A percentile compares a stretch with the other conserved stretches of the same genome.
Conservation (phyloP, 2,888 invertebrate genomes). For the Thelaira solivaga region DNA sequence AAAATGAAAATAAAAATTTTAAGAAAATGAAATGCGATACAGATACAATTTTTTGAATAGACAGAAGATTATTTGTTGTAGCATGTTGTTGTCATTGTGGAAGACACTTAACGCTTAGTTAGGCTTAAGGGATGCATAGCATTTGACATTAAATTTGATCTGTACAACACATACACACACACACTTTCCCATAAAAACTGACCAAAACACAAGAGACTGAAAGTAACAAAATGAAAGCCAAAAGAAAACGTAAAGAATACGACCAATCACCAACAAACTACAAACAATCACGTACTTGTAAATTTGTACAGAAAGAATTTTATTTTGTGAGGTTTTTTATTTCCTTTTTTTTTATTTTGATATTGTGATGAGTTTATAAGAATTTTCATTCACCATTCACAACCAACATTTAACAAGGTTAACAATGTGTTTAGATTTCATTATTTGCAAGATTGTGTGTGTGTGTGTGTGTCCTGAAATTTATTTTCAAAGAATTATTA, state of each 20-base stretch:
- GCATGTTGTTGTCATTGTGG: constrained; percentile 47
- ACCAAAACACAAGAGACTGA: neutral
- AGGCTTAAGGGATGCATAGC: constrained; percentile 60
- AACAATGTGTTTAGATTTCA: constrained; percentile 37
- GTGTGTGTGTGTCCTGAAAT: neutral
- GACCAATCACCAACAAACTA: constrained; percentile 25
- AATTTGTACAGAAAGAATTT: constrained; percentile 25
- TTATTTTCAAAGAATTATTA: constrained; percentile 10
- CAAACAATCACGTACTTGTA: too few relatives aligned
- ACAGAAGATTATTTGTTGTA: constrained; percentile 38
- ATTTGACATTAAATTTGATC: constrained; percentile 59
- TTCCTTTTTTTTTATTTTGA: neutral
- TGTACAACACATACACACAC: neutral
- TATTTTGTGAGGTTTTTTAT: constrained; percentile 1
- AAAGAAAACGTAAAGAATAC: neutral
- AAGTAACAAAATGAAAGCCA: neutral
- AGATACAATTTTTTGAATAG: neutral
- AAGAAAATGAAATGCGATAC: neutral
- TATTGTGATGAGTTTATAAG: constrained; percentile 28
- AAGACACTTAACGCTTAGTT: constrained; percentile 63
- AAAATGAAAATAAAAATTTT: too few relatives aligned
- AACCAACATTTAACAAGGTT: constrained; percentile 25
- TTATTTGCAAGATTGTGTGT: too few relatives aligned
- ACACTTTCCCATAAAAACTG: neutral
- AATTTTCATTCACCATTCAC: constrained; percentile 20